Conservation (phyloP, 2,797 vertebrate species). For the Sparus aurata region DNA sequence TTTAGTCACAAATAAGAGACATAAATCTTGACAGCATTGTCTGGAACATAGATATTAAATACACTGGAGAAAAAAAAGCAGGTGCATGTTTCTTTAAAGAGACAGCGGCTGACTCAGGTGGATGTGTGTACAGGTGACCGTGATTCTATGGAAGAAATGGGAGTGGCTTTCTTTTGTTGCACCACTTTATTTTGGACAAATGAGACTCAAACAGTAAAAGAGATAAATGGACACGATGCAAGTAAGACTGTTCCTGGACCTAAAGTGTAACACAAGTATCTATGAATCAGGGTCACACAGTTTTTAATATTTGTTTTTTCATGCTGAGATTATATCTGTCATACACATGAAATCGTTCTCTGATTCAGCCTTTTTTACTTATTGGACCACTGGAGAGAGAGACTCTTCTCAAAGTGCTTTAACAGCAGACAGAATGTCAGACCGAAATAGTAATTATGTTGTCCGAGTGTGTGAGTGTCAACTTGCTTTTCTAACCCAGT, state of each 20-base stretch:
- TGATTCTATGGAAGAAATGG: slow-evolving; percentile 42
- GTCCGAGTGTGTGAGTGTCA: slow-evolving; percentile 3
- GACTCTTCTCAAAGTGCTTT: slow-evolving; percentile 23
- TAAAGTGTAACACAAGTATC: neutral
- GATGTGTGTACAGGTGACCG: slow-evolving; percentile 33
- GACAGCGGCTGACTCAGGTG: too few species aligned
- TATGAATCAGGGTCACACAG: slow-evolving; percentile 3
- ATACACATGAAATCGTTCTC: slow-evolving; percentile 46
- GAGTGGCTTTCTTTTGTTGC: slow-evolving; percentile 12
- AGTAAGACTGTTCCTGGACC: neutral
- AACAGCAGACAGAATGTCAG: slow-evolving; percentile 10
- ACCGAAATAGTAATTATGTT: slow-evolving; percentile 8
- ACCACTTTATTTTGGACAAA: slow-evolving; percentile 20
- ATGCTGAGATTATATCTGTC: slow-evolving; percentile 18
- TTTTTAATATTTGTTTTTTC: slow-evolving; percentile 19
- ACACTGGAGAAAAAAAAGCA: neutral
- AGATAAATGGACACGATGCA: neutral
- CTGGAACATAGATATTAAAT: slow-evolving; percentile 2
- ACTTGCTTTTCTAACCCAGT: slow-evolving; percentile 16
- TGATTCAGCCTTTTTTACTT: slow-evolving; percentile 37
- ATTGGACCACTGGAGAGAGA: slow-evolving; percentile 1
- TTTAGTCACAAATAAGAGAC: neutral
- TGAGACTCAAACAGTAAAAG: neutral
- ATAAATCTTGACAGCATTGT: neutral
- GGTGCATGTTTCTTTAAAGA: neutral